Evolutionary conservation across 2,888 invertebrate species (phyloP).

Genomic region (Dryomyza anilis): DNA sequence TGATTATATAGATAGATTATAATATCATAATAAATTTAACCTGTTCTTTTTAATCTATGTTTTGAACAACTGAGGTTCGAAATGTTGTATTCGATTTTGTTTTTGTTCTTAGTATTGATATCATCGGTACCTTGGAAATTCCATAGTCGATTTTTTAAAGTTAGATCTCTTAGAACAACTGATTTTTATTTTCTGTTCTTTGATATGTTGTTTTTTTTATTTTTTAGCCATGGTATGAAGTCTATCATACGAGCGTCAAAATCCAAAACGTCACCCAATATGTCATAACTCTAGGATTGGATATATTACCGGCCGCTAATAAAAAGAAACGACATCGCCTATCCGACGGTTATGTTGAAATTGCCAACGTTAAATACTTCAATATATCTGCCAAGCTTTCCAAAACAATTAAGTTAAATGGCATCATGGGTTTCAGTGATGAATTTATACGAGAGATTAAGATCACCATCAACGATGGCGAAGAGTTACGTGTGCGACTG

Average conservation of each 20-base stretch:
- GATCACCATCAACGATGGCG: slow-evolving; percentile 46
- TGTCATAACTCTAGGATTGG: slow-evolving; percentile 35
- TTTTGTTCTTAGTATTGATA: too few species aligned
- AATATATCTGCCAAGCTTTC: slow-evolving; percentile 33
- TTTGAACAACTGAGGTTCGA: too few species aligned
- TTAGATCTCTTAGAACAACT: too few species aligned
- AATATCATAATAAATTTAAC: too few species aligned
- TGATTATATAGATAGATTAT: too few species aligned
- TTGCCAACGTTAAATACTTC: slow-evolving; percentile 35
- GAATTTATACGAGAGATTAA: slow-evolving; percentile 44
- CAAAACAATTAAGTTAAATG: slow-evolving; percentile 38
- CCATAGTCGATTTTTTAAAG: too few species aligned
- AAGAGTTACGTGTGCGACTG: slow-evolving; percentile 40
- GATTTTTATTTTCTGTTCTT: too few species aligned
- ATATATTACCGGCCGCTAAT: slow-evolving; percentile 6
- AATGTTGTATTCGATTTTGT: too few species aligned
- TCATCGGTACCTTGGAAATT: too few species aligned
- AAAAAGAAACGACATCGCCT: slow-evolving; percentile 29
- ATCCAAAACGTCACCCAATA: slow-evolving; percentile 47
- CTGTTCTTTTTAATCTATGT: too few species aligned
- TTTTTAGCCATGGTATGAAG: slow-evolving; percentile 54
- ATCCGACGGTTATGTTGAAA: slow-evolving; percentile 42
- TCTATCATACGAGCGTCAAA: slow-evolving; percentile 35
- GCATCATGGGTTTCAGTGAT: slow-evolving; percentile 48
- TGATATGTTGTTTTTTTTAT: too few species aligned